A percentile compares a stretch with the other conserved stretches of the same genome.
These are phyloP conservation scores for Beaufortia kweichowensis DNA, from an alignment of 2,113 vertebrate genomes.

Conservation along the genomic window DNA sequence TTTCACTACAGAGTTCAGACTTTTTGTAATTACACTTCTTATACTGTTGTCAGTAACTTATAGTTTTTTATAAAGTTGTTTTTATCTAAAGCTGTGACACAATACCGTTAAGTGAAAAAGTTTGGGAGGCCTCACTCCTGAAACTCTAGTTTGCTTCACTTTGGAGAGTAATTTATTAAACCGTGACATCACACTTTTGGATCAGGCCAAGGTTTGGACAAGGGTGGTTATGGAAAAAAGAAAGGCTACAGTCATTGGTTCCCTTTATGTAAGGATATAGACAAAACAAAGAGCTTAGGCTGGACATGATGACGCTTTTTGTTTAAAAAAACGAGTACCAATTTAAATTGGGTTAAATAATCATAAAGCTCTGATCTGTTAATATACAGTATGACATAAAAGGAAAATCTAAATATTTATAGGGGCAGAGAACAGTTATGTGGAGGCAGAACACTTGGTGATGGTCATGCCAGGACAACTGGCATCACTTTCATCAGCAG, in stretches of 20 bases:
- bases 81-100: background rate
- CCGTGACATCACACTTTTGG: constrained; percentile 19
- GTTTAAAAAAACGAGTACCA: constrained; percentile 10
- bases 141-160: background rate
- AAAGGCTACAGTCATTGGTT: background rate
- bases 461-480: constrained; percentile 13
- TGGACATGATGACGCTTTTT: background rate
- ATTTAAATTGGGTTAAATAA: constrained; percentile 1
- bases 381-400: background rate
- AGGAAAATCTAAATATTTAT: constrained; percentile 21
- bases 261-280: background rate
- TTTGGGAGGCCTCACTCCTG: constrained; percentile 10
- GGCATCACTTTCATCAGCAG: constrained; percentile 39
- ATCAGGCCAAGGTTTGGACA: background rate
- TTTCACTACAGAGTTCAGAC: too few species aligned
- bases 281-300: constrained; percentile 3
- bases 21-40: too few species aligned
- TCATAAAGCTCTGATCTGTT: constrained; percentile 5
- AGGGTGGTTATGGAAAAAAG: background rate
- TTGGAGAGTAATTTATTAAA: constrained; percentile 1
- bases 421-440: background rate
- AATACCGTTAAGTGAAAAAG: constrained; percentile 3
- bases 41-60: too few species aligned
- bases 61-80: too few species aligned
- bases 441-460: background rate